These are phyloP conservation scores for Autographa gamma DNA, from an alignment of 2,888 invertebrate species.

Conservation along the genomic window DNA sequence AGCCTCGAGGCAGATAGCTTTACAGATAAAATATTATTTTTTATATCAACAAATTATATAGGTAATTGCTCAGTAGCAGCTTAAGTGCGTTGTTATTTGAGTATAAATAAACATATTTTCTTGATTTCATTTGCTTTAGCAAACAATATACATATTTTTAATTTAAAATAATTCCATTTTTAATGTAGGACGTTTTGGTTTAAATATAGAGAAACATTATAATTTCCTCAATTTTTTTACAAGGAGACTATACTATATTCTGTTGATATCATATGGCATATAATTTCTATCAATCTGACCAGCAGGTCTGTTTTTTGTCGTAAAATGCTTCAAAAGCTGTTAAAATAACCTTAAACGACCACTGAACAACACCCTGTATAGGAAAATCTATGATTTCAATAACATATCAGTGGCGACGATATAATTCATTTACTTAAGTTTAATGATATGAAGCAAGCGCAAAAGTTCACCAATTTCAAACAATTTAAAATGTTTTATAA, in stretches of 20 bases:
- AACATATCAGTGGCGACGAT: constrained; percentile 53
- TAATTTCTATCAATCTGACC: neutral
- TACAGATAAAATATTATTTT: constrained; percentile 54
- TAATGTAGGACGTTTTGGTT: neutral
- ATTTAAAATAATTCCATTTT: neutral
- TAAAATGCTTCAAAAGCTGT: neutral
- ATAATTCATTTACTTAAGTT: constrained; percentile 75
- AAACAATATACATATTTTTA: neutral
- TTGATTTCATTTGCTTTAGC: neutral
- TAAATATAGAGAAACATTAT: neutral
- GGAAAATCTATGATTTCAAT: constrained; percentile 56
- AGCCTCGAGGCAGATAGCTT: constrained; percentile 48
- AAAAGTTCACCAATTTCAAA: constrained; percentile 65
- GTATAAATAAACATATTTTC: constrained; percentile 1
- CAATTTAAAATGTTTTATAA: constrained; percentile 45
- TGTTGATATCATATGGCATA: neutral
- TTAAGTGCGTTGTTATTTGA: constrained; percentile 9
- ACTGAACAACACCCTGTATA: constrained; percentile 46
- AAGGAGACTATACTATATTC: neutral
- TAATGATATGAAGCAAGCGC: constrained; percentile 88
- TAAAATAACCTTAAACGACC: constrained; percentile 34
- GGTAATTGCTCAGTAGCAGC: constrained; percentile 39
- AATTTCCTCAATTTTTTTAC: neutral
- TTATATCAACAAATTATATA: constrained; percentile 54
- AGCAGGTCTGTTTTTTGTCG: neutral